Base-by-base conservation (phyloP, 2,113 vertebrate species). In the Polypterus bichir region DNA sequence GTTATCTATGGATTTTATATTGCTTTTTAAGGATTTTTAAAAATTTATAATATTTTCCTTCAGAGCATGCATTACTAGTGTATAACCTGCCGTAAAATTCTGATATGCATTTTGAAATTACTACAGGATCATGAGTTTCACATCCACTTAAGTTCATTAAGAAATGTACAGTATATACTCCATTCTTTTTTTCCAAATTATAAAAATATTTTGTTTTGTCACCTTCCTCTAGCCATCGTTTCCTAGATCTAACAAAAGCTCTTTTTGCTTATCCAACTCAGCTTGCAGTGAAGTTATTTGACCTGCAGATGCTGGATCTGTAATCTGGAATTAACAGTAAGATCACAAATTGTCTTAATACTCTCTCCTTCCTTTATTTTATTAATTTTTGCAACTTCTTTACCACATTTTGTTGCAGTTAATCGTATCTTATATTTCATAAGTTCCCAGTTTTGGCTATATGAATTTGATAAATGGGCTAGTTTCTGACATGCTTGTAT, bases 181-280 rank as follows among this genome's bases (percentile, higher is more conserved):
- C 45, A 48, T 4, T 54, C 54, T 5, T 2, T 48, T 48, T 67
- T 54, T 66, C 61, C 3, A 67, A 45, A 6, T 63, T 55, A 27
- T 59, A 67, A 55, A 59, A 57, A 45, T 48, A 53, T 44, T n/a
- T n/a, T n/a, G n/a, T 66, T 54, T n/a, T n/a, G 62, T 47, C 49
- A 1, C 65, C 51, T 59, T 62, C 46, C 54, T 59, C 65, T 46
- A 66, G 52, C 49, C 56, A 62, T 45, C 6, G 56, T 48, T 46
- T 47, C 5, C 60, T 54, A 11, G 60, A 66, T 54, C 61, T 11
- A 46, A 66, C 51, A 62, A 66, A 66, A 4, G 55, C 61, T 2
- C 57, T 61, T 53, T 66, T 7, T 44, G 60, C 65, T 66, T 66
- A 48, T 54, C 46, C 49, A 4, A 67, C 61, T 54, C 61, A 67